phyloP scores from a whole-genome alignment of 2,797 vertebrate species.

The Amblyopsis hoosieri region DNA sequence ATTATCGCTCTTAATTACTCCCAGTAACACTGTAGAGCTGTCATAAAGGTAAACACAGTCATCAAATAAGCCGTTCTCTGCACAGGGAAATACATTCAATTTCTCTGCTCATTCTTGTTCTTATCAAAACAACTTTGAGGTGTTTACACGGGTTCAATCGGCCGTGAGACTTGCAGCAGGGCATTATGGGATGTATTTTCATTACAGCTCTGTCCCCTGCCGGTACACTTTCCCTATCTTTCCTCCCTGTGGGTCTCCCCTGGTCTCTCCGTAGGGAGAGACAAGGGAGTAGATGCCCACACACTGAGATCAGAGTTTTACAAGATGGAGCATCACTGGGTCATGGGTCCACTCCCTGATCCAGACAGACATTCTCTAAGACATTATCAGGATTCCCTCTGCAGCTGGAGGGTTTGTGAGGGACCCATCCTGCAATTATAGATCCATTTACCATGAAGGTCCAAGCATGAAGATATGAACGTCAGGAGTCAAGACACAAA shows the following conservation, averaged over 20 bases:
- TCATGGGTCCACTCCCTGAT: slow-evolving; percentile 35
- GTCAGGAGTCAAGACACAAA: background rate
- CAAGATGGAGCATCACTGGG: slow-evolving; percentile 34
- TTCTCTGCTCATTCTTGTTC: slow-evolving; percentile 27
- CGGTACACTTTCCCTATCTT: slow-evolving; percentile 60
- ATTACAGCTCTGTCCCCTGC: slow-evolving; percentile 42
- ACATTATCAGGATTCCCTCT: slow-evolving; percentile 37
- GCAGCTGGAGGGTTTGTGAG: slow-evolving; percentile 17
- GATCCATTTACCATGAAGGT: slow-evolving; percentile 9
- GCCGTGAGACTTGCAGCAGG: slow-evolving; percentile 48
- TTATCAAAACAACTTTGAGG: slow-evolving; percentile 60
- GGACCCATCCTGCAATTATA: slow-evolving; percentile 14
- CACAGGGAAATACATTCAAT: background rate
- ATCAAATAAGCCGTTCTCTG: slow-evolving; percentile 19
- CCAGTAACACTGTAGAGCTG: slow-evolving; percentile 1
- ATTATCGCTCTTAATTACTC: slow-evolving; percentile 8
- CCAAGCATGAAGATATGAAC: slow-evolving; percentile 32
- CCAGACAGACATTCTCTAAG: slow-evolving; percentile 16
- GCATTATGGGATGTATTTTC: slow-evolving; percentile 67
- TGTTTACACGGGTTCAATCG: slow-evolving; percentile 73
- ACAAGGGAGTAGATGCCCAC: slow-evolving; percentile 28
- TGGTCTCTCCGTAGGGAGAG: slow-evolving; percentile 13
- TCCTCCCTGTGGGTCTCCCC: slow-evolving; percentile 21
- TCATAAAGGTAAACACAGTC: slow-evolving; percentile 42
- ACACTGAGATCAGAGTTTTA: slow-evolving; percentile 39